phyloP scores from a whole-genome alignment of 64 coral and sea anemone genomes.

The Dendronephthya gigantea region DNA sequence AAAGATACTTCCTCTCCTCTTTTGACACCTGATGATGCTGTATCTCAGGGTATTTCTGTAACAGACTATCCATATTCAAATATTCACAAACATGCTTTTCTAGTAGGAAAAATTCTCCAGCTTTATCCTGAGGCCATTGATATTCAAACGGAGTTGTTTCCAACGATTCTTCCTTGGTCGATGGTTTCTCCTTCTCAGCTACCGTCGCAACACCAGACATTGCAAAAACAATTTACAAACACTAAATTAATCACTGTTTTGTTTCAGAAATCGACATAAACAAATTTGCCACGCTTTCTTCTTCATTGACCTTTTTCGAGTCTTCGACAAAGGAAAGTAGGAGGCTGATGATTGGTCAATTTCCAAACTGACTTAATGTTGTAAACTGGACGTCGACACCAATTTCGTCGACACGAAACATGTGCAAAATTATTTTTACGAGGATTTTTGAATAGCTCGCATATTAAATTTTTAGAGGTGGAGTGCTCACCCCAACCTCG shows the following conservation, averaged over 20 bases:
- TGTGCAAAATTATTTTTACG: no score
- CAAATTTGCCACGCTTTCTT: not conserved
- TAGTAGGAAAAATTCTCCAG: not conserved
- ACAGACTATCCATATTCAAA: not conserved
- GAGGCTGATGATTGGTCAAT: not conserved
- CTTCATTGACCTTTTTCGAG: not conserved
- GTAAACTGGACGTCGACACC: not conserved
- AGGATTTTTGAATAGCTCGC: no score
- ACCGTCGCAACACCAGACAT: not conserved
- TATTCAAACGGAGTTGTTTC: not conserved
- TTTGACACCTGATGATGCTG: not conserved
- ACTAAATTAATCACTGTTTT: not conserved
- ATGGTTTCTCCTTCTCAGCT: not conserved
- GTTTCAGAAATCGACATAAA: not conserved
- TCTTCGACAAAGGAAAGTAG: not conserved
- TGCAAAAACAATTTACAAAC: not conserved
- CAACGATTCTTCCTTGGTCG: not conserved
- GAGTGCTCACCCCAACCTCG: no score
- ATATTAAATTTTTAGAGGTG: no score
- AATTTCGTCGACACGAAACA: no score
- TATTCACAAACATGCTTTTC: not conserved
- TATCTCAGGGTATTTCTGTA: conserved; percentile 7
- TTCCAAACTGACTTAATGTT: not conserved
- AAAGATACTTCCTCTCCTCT: not conserved
- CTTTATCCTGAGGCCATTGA: conserved; percentile 13